Evolutionary conservation across 2,113 vertebrate species (phyloP).

Genomic region (Bos indicus): DNA sequence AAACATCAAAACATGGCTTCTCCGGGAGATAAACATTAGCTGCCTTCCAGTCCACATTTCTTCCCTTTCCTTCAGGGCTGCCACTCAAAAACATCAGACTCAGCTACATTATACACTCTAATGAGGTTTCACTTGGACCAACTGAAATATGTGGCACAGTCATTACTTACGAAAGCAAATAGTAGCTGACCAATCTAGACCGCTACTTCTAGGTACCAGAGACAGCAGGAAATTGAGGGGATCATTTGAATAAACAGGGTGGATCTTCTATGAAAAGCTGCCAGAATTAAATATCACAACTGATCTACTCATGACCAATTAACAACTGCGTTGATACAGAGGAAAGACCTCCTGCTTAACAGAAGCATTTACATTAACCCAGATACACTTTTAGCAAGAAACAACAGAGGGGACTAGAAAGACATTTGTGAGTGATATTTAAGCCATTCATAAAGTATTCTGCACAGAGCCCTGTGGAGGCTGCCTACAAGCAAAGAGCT

Average conservation of each 20-base stretch:
- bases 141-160: background rate
- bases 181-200: background rate
- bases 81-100: background rate
- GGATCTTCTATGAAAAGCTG: background rate
- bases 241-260: background rate
- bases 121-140: background rate
- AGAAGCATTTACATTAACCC: background rate
- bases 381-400: background rate
- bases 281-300: background rate
- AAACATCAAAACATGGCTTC: background rate
- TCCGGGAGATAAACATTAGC: background rate
- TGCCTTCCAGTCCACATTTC: background rate
- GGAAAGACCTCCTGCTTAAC: background rate
- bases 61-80: background rate
- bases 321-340: background rate
- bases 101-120: background rate
- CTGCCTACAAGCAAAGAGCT: background rate
- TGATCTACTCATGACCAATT: background rate
- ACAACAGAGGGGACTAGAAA: background rate
- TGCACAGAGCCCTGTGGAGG: background rate
- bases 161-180: background rate
- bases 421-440: background rate
- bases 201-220: background rate
- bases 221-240: background rate
- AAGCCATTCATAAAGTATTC: background rate